phyloP scores from a whole-genome alignment of 2,888 invertebrate species.

The Platynereis dumerilii region DNA sequence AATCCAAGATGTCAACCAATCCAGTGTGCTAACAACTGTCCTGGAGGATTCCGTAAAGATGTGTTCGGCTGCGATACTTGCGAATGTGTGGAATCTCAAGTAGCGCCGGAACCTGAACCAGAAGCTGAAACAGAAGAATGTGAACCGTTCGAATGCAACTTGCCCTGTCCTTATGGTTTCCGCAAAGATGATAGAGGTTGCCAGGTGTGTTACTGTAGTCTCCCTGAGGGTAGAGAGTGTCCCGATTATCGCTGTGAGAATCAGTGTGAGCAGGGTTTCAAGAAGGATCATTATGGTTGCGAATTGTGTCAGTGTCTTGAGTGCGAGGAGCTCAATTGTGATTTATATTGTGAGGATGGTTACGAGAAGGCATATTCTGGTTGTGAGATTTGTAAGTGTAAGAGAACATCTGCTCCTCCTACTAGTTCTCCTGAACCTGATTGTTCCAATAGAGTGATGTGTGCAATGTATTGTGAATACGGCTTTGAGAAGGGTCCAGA shows the following conservation, averaged over 20 bases:
- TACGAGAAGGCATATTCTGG: slow-evolving; percentile 28
- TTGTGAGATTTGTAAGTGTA: slow-evolving; percentile 31
- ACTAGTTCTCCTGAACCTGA: no score
- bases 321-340: slow-evolving; percentile 22
- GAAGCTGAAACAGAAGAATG: no score
- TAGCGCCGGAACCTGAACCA: background rate
- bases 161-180: slow-evolving; percentile 13
- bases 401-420: background rate
- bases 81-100: background rate
- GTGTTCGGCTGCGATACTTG: slow-evolving; percentile 9
- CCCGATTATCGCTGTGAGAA: slow-evolving; percentile 7
- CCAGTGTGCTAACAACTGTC: slow-evolving; percentile 7
- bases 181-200: slow-evolving; percentile 6
- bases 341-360: slow-evolving; percentile 31
- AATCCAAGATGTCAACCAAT: slow-evolving; percentile 9
- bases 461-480: slow-evolving; percentile 8
- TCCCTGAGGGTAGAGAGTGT: background rate
- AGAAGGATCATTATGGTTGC: slow-evolving; percentile 10
- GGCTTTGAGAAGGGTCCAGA: slow-evolving; percentile 12
- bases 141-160: background rate
- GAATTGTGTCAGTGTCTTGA: slow-evolving; percentile 15
- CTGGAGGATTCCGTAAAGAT: slow-evolving; percentile 9
- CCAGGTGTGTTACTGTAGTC: background rate
- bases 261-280: slow-evolving; percentile 11
- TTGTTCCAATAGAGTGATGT: no score